Evolutionary conservation across 1,140 invertebrate genomes (phyloP).

Genomic region (Sycophila sp.): DNA sequence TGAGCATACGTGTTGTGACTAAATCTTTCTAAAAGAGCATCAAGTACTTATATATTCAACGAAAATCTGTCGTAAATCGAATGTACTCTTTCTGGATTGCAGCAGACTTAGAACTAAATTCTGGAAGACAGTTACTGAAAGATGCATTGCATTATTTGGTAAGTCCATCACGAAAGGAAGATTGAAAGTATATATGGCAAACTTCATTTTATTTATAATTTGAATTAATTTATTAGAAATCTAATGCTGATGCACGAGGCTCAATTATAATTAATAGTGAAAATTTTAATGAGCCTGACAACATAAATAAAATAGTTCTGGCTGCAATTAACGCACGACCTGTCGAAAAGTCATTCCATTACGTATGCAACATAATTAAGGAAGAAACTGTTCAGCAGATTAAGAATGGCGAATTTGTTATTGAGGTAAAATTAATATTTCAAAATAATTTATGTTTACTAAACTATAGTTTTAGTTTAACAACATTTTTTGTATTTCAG

Average conservation of each 20-base stretch:
- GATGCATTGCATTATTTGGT: conserved; percentile 87
- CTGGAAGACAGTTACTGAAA: conserved; percentile 77
- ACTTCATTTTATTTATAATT: conserved; percentile 42
- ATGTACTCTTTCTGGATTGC: conserved; percentile 90
- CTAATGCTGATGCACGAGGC: conserved; percentile 62
- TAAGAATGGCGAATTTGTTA: conserved; percentile 41
- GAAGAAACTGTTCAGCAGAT: conserved; percentile 49
- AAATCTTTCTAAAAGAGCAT: conserved; percentile 85
- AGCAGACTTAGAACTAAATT: conserved; percentile 79
- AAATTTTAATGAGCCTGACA: conserved; percentile 34
- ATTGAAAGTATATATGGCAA: too few species aligned
- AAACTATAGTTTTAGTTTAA: conserved; percentile 21
- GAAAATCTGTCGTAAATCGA: conserved; percentile 60
- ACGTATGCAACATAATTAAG: conserved; percentile 51
- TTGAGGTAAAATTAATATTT: conserved; percentile 46
- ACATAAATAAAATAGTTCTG: conserved; percentile 57
- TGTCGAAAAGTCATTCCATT: conserved; percentile 49
- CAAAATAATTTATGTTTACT: conserved; percentile 17
- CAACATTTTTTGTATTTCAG: conserved; percentile 38
- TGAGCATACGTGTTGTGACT: conserved; percentile 79
- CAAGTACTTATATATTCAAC: conserved; percentile 72
- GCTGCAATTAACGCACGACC: conserved; percentile 52
- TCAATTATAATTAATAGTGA: conserved; percentile 55
- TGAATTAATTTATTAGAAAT: conserved; percentile 60
- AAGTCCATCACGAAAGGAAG: too few species aligned